Evolutionary conservation across 1,140 invertebrate species (phyloP), one percentile per base, ranked within the genome.

Genomic region (Chironomus striatipennis): DNA sequence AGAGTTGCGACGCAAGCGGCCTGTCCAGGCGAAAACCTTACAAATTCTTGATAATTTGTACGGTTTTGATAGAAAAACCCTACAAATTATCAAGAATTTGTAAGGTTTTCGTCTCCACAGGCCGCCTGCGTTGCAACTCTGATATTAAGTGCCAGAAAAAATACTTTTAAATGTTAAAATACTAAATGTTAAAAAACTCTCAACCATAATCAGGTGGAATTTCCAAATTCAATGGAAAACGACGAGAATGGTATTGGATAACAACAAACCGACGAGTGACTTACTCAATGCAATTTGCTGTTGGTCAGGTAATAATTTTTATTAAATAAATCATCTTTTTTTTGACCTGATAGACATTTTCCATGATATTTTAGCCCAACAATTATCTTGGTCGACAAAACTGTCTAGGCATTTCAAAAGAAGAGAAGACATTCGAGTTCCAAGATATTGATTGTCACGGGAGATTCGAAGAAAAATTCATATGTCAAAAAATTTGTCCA

Each of bases 401-500:
- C 10, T 70, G 65, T 20, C 18, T 70, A 6, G 65, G 65, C 7
- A 20, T 70, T 9, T 70, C 65, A 17, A 70, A 70, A 21, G 65
- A 70, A 70, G 65, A 70, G 18, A 18, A 21, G 9, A 21, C 17
- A 12, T 70, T 70, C 18, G 65, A 70, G 7, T 70, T 70, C 18
- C 65, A 70, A 12, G 65, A 70, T 20, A 70, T 70, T 70, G 65
- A 70, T 17, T 70, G 65, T 70, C 65, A 70, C 10, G 17, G 17
- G n/a, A 18, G 65, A 20, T 70, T 70, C 18, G 65, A 70, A 21
- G 65, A 70, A 70, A 70, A 70, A 70, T 70, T 70, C 18, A 20
- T 70, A 21, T 70, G 65, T 21, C 65, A 70, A 12, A 70, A 70
- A 20, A 70, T 70, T 70, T 70, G 65, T 18, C 2, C 17, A 70